These are phyloP conservation scores for Andrena bicolor DNA, from an alignment of 2,888 invertebrate species.

Conservation along the genomic window DNA sequence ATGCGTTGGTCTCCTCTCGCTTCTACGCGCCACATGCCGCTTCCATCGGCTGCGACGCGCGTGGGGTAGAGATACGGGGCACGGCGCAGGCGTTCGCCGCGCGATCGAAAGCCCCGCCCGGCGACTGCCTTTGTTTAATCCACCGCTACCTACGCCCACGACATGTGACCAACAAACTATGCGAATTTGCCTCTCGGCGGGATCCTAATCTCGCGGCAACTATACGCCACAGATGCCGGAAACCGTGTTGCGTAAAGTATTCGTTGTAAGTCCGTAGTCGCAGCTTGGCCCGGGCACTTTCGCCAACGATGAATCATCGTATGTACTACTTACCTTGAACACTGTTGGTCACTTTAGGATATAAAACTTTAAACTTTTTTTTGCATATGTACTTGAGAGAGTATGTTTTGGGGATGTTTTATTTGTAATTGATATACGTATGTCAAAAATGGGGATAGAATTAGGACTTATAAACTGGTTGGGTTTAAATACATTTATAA, in stretches of 20 bases:
- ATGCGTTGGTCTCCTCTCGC: slow-evolving; percentile 58
- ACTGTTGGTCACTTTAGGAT: no score
- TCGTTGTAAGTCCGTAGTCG: neutral
- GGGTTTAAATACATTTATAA: rapidly evolving
- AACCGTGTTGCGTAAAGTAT: slow-evolving; percentile 16
- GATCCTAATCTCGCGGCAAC: slow-evolving; percentile 51
- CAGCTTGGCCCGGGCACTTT: neutral
- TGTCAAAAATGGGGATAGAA: neutral
- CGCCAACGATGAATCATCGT: neutral
- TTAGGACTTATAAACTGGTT: rapidly evolving
- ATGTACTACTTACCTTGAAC: no score
- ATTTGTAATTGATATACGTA: neutral
- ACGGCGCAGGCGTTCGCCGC: slow-evolving; percentile 71
- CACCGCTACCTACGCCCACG: slow-evolving; percentile 79
- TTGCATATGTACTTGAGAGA: neutral
- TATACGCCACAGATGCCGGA: slow-evolving; percentile 29
- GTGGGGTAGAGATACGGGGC: slow-evolving; percentile 65
- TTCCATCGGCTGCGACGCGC: slow-evolving; percentile 64
- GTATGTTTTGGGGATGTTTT: neutral
- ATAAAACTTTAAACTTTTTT: neutral
- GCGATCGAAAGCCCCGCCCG: slow-evolving; percentile 82
- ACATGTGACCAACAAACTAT: slow-evolving; percentile 75
- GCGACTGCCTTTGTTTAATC: slow-evolving; percentile 81
- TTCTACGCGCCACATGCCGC: slow-evolving; percentile 44
- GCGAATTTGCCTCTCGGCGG: slow-evolving; percentile 55